Conservation (phyloP, 1,140 invertebrate genomes). For the Whitmania pigra region DNA sequence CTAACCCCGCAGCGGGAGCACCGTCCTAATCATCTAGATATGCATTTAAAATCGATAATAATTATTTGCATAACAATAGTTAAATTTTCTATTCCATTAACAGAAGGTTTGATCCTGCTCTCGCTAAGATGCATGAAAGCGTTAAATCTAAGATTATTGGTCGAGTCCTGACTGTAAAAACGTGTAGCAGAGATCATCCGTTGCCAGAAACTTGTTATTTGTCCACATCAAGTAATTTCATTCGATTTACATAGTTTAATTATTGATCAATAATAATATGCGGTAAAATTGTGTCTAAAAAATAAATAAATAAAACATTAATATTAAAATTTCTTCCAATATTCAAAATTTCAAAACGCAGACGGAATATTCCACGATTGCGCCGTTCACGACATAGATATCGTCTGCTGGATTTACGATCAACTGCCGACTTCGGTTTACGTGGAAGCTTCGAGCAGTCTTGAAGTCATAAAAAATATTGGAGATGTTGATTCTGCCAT, state of each 20-base stretch:
- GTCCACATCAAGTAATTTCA: slow-evolving; percentile 47
- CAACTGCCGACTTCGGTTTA: slow-evolving; percentile 49
- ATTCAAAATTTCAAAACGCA: slow-evolving; percentile 27
- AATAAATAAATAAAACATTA: too few species aligned
- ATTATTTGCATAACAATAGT: too few species aligned
- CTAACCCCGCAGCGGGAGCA: too few species aligned
- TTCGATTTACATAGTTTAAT: not conserved
- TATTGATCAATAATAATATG: too few species aligned
- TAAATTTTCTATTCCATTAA: too few species aligned
- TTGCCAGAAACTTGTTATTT: slow-evolving; percentile 52
- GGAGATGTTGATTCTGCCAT: slow-evolving; percentile 55
- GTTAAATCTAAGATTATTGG: slow-evolving; percentile 41
- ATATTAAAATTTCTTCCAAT: slow-evolving; percentile 4
- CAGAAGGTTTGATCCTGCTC: slow-evolving; percentile 4
- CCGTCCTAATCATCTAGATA: too few species aligned
- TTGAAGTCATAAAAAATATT: slow-evolving; percentile 50
- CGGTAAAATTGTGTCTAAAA: too few species aligned
- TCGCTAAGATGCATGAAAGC: not conserved
- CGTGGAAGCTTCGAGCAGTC: slow-evolving; percentile 44
- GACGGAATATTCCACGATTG: slow-evolving; percentile 63
- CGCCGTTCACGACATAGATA: slow-evolving; percentile 58
- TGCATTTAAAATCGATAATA: too few species aligned
- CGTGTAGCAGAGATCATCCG: slow-evolving; percentile 52
- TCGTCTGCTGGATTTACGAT: slow-evolving; percentile 51
- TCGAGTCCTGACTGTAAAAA: slow-evolving; percentile 52